A percentile compares a stretch with the other conserved stretches of the same genome.
Evolutionary conservation across 2,113 vertebrate genomes (phyloP).

Genomic region (Leptobrachium leishanense): DNA sequence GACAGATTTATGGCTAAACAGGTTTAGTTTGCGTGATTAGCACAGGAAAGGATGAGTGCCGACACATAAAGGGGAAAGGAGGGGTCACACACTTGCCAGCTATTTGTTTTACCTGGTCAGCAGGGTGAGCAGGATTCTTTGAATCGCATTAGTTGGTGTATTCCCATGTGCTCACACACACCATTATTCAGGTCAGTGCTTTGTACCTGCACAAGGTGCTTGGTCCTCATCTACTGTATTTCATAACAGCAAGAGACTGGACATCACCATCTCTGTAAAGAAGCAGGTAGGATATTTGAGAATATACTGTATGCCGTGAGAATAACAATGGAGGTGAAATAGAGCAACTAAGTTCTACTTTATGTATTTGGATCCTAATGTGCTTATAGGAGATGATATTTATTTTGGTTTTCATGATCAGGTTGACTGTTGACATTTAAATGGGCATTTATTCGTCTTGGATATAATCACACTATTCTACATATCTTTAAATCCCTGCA

Average conservation of each 20-base stretch:
- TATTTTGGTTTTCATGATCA: no score
- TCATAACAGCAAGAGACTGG: neutral
- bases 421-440: no score
- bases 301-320: neutral
- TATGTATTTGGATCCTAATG: no score
- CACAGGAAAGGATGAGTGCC: conserved; percentile 5
- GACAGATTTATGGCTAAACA: neutral
- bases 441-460: no score
- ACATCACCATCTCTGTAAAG: neutral
- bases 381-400: no score
- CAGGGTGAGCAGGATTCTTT: conserved; percentile 37
- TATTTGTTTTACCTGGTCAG: conserved; percentile 45
- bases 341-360: no score
- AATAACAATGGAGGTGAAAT: no score
- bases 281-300: conserved; percentile 14
- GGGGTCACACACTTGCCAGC: conserved; percentile 12
- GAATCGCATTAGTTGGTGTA: conserved; percentile 13
- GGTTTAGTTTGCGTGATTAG: conserved; percentile 11
- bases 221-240: neutral
- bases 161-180: neutral
- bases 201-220: neutral
- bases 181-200: neutral
- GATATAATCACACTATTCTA: no score
- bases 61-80: conserved; percentile 3
- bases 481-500: no score